These are phyloP conservation scores for Nannoperca obscura DNA, from an alignment of 2,797 vertebrate species.

Conservation along the genomic window DNA sequence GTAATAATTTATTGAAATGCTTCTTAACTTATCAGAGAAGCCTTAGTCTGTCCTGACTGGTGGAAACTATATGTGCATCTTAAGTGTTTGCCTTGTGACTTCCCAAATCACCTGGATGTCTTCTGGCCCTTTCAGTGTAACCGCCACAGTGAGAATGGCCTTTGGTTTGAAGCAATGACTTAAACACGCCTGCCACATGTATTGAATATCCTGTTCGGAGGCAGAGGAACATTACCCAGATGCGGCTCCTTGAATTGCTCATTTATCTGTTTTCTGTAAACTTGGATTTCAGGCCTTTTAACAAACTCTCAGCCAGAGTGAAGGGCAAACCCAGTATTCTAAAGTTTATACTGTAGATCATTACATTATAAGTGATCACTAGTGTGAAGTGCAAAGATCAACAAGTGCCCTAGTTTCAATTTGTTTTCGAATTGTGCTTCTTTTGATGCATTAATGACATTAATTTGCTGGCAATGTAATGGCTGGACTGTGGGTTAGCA, in stretches of 20 bases:
- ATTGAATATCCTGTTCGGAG: background rate
- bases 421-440: background rate
- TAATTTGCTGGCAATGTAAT: background rate
- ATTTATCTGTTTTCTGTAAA: constrained; percentile 27
- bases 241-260: constrained; percentile 25
- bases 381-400: background rate
- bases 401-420: background rate
- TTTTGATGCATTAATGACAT: constrained; percentile 2
- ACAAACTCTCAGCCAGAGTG: background rate
- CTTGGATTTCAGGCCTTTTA: constrained; percentile 11
- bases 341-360: background rate
- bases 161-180: constrained; percentile 19
- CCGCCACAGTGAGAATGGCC: constrained; percentile 13
- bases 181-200: background rate
- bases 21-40: constrained; percentile 41
- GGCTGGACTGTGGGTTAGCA: background rate
- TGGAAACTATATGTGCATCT: constrained; percentile 34
- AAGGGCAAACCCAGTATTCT: background rate
- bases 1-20: constrained; percentile 23
- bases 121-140: constrained; percentile 30
- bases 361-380: background rate
- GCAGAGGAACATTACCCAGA: constrained; percentile 11
- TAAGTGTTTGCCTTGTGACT: constrained; percentile 41
- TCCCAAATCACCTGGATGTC: constrained; percentile 13
- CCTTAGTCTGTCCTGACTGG: constrained; percentile 27